Evolutionary conservation across 2,888 invertebrate species (phyloP).

Genomic region (Aelia acuminata): DNA sequence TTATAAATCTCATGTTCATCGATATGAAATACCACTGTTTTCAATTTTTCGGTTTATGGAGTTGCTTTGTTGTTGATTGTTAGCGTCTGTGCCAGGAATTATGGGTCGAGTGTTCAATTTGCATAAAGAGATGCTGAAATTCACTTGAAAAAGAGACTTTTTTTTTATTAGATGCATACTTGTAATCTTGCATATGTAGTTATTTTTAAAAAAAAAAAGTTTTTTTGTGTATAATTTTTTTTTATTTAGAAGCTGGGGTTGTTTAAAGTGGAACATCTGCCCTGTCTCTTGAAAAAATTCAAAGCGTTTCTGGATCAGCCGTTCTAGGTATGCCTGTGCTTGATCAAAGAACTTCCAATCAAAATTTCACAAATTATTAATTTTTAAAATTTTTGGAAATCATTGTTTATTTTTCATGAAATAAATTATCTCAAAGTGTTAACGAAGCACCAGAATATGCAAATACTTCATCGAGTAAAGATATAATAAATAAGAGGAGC

Average conservation of each 20-base stretch:
- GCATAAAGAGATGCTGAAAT: background rate
- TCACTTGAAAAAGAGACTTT: too few species aligned
- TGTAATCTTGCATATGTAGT: background rate
- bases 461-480: too few species aligned
- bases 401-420: too few species aligned
- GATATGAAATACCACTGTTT: too few species aligned
- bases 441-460: too few species aligned
- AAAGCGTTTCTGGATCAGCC: slow-evolving; percentile 18
- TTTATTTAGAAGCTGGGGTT: background rate
- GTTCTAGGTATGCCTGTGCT: background rate
- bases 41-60: too few species aligned
- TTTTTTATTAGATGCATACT: background rate
- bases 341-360: background rate
- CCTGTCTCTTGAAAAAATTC: background rate
- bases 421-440: too few species aligned
- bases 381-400: background rate
- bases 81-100: background rate
- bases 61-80: background rate
- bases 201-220: background rate
- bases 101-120: background rate
- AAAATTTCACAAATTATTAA: background rate
- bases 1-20: too few species aligned
- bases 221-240: background rate
- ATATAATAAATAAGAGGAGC: too few species aligned
- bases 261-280: slow-evolving; percentile 4